Percentiles rank a stretch among this genome's conserved stretches.
phyloP scores from a whole-genome alignment of 2,888 invertebrate species.

The Leptinotarsa tumamoca region DNA sequence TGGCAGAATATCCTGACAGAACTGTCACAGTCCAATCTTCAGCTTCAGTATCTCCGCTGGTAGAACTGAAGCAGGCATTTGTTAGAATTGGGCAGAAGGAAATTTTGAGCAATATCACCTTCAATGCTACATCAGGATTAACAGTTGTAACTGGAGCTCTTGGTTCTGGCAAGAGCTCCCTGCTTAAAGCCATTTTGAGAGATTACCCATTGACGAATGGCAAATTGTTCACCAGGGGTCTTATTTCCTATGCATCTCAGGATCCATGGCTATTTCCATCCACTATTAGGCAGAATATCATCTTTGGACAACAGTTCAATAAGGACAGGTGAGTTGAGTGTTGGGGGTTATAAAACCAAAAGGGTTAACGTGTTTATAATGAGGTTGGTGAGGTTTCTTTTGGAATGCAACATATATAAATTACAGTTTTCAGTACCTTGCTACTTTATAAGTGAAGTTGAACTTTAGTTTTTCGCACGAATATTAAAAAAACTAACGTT shows the following conservation, averaged over 20 bases:
- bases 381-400: too few species aligned
- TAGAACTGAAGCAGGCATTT: slow-evolving; percentile 49
- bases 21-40: slow-evolving; percentile 40
- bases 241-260: slow-evolving; percentile 71
- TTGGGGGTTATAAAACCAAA: too few species aligned
- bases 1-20: slow-evolving; percentile 61
- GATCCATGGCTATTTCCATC: slow-evolving; percentile 73
- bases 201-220: slow-evolving; percentile 65
- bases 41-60: slow-evolving; percentile 47
- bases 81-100: slow-evolving; percentile 53
- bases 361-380: too few species aligned
- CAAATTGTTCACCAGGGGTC: slow-evolving; percentile 66
- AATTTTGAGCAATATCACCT: slow-evolving; percentile 64
- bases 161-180: slow-evolving; percentile 74
- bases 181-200: slow-evolving; percentile 65
- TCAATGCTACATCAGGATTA: slow-evolving; percentile 64
- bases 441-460: too few species aligned
- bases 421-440: too few species aligned
- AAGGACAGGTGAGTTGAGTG: slow-evolving; percentile 65
- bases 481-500: too few species aligned
- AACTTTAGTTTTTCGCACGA: too few species aligned
- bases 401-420: too few species aligned
- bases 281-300: slow-evolving; percentile 80
- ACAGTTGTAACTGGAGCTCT: slow-evolving; percentile 75
- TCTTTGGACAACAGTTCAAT: slow-evolving; percentile 76